Evolutionary conservation across 2,113 vertebrate genomes (phyloP).

Genomic region (Tricholaema leucomelas): DNA sequence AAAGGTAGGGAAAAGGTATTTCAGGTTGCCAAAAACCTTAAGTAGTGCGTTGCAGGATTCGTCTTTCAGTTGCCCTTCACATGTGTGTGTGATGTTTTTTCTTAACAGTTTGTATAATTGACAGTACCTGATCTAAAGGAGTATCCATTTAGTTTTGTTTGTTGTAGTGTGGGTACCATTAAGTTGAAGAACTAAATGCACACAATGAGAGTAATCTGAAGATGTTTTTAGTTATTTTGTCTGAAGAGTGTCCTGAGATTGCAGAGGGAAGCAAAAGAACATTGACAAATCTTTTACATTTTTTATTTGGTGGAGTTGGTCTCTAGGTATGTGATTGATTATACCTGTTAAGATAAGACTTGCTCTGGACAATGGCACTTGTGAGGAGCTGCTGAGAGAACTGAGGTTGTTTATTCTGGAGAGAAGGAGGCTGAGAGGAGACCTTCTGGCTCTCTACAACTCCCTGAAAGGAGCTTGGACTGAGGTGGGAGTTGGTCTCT

Average conservation of each 20-base stretch:
- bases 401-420: too few species aligned
- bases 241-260: not conserved
- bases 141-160: not conserved
- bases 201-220: not conserved
- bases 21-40: not conserved
- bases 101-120: not conserved
- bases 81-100: not conserved
- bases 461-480: too few species aligned
- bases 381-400: too few species aligned
- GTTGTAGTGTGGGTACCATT: not conserved
- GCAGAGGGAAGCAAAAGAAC: too few species aligned
- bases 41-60: not conserved
- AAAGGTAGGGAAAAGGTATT: not conserved
- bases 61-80: not conserved
- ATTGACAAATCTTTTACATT: too few species aligned
- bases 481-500: too few species aligned
- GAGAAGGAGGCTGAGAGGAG: too few species aligned
- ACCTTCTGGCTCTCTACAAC: too few species aligned
- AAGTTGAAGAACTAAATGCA: not conserved
- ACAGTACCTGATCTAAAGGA: not conserved
- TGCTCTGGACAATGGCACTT: too few species aligned
- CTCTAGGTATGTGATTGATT: too few species aligned
- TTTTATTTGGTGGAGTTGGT: too few species aligned
- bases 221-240: not conserved
- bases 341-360: too few species aligned